Evolutionary conservation across 2,888 invertebrate species (phyloP).

Genomic region (Eristalis tenax): DNA sequence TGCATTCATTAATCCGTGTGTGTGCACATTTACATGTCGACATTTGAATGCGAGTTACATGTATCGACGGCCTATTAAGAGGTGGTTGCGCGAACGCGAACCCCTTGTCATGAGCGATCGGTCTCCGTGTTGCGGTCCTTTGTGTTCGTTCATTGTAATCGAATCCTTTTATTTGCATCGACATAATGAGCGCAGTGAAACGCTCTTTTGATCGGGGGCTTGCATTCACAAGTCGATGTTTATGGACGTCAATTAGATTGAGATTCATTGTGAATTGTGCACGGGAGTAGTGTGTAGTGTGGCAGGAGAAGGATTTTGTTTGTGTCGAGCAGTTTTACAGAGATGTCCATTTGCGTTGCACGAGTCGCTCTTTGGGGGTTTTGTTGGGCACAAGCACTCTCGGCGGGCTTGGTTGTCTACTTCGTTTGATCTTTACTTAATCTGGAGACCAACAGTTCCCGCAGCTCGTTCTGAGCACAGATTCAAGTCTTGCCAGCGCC

Average conservation of each 20-base stretch:
- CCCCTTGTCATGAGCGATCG: conserved; percentile 11
- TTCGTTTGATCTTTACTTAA: too few relatives aligned
- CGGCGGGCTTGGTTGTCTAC: too few relatives aligned
- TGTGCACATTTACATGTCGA: conserved; percentile 7
- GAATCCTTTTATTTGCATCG: conserved; percentile 42
- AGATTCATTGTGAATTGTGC: background rate
- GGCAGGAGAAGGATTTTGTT: too few relatives aligned
- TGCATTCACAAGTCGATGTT: background rate
- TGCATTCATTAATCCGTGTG: background rate
- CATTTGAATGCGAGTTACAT: background rate
- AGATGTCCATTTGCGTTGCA: too few relatives aligned
- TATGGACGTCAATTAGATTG: background rate
- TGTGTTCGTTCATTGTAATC: conserved; percentile 25
- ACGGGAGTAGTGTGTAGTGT: background rate
- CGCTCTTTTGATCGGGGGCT: conserved; percentile 1
- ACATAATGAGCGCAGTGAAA: conserved; percentile 30
- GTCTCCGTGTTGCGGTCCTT: background rate
- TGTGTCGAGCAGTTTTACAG: too few relatives aligned
- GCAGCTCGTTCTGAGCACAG: too few relatives aligned
- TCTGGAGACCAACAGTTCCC: too few relatives aligned
- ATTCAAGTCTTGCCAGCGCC: too few relatives aligned
- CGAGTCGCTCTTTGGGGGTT: too few relatives aligned
- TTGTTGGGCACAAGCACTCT: too few relatives aligned
- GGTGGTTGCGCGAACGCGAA: background rate
- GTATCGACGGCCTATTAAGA: conserved; percentile 8